Conservation (phyloP, 2,888 invertebrate species). For the Tipula lateralis region DNA sequence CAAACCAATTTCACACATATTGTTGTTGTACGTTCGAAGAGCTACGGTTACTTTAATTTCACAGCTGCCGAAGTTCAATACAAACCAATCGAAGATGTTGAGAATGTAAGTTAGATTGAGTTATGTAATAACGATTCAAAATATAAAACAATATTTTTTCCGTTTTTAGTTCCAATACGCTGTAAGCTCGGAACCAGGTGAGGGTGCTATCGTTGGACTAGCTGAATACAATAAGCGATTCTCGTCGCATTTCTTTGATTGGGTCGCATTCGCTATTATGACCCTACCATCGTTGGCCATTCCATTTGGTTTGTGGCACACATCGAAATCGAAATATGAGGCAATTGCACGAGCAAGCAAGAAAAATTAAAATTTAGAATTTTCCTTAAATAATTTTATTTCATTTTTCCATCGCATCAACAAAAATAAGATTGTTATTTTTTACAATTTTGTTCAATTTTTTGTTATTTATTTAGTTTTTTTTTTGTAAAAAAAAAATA, state of each 20-base stretch:
- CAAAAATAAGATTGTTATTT: neutral
- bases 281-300: constrained; percentile 90
- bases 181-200: constrained; percentile 85
- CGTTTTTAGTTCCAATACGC: constrained; percentile 65
- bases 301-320: constrained; percentile 90
- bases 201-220: constrained; percentile 88
- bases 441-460: constrained; percentile 20
- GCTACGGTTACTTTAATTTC: constrained; percentile 94
- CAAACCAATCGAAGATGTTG: constrained; percentile 75
- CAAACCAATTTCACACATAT: constrained; percentile 91
- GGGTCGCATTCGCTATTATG: constrained; percentile 96
- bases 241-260: constrained; percentile 94
- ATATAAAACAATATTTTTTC: constrained; percentile 32
- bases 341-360: constrained; percentile 64
- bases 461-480: constrained; percentile 26
- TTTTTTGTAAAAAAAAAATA: constrained; percentile 24
- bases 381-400: neutral
- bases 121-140: neutral
- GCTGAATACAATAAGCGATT: constrained; percentile 93
- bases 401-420: constrained; percentile 24
- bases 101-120: constrained; percentile 54
- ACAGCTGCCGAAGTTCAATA: constrained; percentile 91
- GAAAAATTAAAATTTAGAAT: constrained; percentile 46
- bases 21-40: constrained; percentile 83
- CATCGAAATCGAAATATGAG: constrained; percentile 92